These are phyloP conservation scores for Axis porcinus DNA, from an alignment of 2,113 vertebrate genomes.

Conservation along the genomic window DNA sequence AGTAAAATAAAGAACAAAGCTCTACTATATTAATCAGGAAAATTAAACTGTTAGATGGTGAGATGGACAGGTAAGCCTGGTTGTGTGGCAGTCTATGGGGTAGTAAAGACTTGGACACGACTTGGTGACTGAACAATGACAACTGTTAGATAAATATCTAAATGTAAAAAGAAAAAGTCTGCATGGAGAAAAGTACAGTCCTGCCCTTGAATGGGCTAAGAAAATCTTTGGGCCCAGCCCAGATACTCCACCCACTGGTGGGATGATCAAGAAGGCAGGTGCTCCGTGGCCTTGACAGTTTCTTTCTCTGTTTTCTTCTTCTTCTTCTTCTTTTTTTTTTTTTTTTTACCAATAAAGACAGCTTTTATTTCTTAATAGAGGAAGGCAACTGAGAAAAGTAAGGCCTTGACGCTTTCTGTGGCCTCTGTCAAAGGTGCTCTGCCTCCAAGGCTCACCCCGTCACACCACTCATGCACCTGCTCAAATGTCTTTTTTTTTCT, in stretches of 20 bases:
- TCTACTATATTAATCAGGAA: not conserved
- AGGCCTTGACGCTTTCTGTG: not conserved
- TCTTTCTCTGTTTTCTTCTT: too few species aligned
- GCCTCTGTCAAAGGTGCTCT: not conserved
- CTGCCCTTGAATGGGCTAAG: not conserved
- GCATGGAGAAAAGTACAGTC: not conserved
- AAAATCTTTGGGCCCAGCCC: not conserved
- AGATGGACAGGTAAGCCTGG: not conserved
- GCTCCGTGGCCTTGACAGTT: not conserved
- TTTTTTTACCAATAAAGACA: too few species aligned
- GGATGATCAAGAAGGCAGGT: not conserved
- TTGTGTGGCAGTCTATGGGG: not conserved
- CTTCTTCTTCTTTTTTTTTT: too few species aligned
- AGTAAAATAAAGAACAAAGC: not conserved
- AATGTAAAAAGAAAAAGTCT: not conserved
- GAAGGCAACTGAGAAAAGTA: too few species aligned
- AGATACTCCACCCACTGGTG: not conserved
- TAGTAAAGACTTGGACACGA: not conserved
- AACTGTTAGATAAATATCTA: not conserved
- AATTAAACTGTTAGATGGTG: not conserved
- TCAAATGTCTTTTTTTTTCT: not conserved
- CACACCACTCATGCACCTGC: not conserved
- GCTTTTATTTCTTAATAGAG: too few species aligned
- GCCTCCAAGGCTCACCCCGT: not conserved
- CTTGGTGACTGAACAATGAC: not conserved